phyloP scores from a whole-genome alignment of 2,113 vertebrate species.

The Garra rufa region DNA sequence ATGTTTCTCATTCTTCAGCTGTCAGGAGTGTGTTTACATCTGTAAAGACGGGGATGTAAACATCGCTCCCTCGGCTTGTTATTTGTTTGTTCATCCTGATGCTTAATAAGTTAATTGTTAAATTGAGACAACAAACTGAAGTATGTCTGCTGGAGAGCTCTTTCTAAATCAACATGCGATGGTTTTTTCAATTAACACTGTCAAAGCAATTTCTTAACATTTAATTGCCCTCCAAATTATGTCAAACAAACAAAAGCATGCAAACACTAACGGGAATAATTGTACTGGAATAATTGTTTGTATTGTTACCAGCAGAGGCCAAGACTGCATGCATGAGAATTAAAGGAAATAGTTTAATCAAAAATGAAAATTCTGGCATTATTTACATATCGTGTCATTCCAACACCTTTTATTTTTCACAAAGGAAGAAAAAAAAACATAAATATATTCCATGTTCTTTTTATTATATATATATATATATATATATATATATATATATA shows the following conservation, averaged over 20 bases:
- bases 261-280: not conserved
- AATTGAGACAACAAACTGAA: not conserved
- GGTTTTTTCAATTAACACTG: not conserved
- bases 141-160: not conserved
- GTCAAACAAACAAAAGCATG: not conserved
- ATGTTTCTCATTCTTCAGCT: not conserved
- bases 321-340: not conserved
- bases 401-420: not conserved
- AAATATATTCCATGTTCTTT: too few species aligned
- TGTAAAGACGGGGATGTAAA: not conserved
- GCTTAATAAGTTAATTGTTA: constrained; percentile 1
- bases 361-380: not conserved
- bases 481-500: too few species aligned
- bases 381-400: not conserved
- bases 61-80: not conserved
- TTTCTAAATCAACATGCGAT: not conserved
- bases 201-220: not conserved
- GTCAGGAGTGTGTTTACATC: not conserved
- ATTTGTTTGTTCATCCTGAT: constrained; percentile 5
- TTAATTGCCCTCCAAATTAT: not conserved
- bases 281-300: not conserved
- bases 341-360: not conserved
- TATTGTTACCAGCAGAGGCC: not conserved
- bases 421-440: too few species aligned
- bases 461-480: too few species aligned